Evolutionary conservation across 2,797 vertebrate genomes (phyloP).

Genomic region (Acropternis orthonyx): DNA sequence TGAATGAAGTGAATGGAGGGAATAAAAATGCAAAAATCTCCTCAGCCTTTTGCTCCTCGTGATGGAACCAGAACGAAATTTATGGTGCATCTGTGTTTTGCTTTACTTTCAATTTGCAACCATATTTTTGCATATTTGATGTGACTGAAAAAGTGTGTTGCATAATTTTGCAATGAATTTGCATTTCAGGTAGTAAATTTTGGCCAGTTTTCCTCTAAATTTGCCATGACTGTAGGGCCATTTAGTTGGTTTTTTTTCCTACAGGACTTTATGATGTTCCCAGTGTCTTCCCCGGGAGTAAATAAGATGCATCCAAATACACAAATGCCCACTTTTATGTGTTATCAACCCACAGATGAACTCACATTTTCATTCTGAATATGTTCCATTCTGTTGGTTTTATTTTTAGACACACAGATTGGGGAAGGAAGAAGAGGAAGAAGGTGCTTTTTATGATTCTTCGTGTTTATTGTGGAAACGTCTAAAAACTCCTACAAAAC

Average conservation of each 20-base stretch:
- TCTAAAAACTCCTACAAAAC: neutral
- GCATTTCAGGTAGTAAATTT: neutral
- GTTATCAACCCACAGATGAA: neutral
- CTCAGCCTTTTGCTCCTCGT: neutral
- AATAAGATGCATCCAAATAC: constrained; percentile 6
- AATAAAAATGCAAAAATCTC: neutral
- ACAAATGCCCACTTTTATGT: neutral
- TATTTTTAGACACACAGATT: neutral
- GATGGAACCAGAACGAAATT: neutral
- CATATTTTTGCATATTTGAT: constrained; percentile 10
- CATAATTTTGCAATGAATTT: neutral
- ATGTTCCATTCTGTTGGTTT: neutral
- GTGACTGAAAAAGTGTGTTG: neutral
- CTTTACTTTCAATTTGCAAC: neutral
- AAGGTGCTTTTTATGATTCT: neutral
- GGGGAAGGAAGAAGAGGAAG: neutral
- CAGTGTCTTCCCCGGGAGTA: neutral
- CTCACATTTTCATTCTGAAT: neutral
- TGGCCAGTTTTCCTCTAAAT: neutral
- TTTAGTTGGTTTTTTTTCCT: neutral
- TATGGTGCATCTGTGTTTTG: neutral
- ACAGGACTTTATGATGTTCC: neutral
- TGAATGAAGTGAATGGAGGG: neutral
- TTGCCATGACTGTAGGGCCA: neutral
- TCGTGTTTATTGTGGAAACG: neutral